Evolutionary conservation across 2,888 invertebrate genomes (phyloP).

Genomic region (Rhaphigaster nebulosa): DNA sequence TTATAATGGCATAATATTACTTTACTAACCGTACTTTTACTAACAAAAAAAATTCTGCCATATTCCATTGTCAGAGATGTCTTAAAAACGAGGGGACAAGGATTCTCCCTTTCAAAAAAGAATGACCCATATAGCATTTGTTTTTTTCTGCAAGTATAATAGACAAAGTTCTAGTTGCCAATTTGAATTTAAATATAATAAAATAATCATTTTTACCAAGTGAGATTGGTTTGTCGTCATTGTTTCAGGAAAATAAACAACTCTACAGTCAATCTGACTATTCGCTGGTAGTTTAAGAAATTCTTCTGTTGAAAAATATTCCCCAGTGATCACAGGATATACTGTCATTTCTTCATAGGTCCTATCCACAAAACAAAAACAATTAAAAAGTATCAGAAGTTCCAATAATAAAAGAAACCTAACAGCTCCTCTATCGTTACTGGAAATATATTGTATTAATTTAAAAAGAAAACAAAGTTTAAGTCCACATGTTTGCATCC

Average conservation of each 20-base stretch:
- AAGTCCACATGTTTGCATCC: too few species aligned
- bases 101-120: too few species aligned
- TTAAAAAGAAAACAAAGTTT: too few species aligned
- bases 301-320: constrained; percentile 21
- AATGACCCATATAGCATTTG: too few species aligned
- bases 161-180: too few species aligned
- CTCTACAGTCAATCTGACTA: neutral
- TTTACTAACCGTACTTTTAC: too few species aligned
- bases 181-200: neutral
- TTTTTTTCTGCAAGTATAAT: too few species aligned
- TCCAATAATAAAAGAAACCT: neutral
- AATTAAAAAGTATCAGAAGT: neutral
- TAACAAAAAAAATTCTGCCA: too few species aligned
- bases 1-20: too few species aligned
- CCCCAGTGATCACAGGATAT: neutral
- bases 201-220: constrained; percentile 1
- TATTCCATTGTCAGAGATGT: too few species aligned
- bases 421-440: neutral
- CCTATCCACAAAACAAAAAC: neutral
- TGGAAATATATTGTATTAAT: too few species aligned
- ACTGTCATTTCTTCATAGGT: neutral
- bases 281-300: neutral
- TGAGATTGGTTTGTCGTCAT: constrained; percentile 1
- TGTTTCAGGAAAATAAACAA: constrained; percentile 4
- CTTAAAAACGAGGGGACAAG: too few species aligned